Evolutionary conservation across 2,888 invertebrate genomes (phyloP).

Genomic region (Agriopis marginaria): DNA sequence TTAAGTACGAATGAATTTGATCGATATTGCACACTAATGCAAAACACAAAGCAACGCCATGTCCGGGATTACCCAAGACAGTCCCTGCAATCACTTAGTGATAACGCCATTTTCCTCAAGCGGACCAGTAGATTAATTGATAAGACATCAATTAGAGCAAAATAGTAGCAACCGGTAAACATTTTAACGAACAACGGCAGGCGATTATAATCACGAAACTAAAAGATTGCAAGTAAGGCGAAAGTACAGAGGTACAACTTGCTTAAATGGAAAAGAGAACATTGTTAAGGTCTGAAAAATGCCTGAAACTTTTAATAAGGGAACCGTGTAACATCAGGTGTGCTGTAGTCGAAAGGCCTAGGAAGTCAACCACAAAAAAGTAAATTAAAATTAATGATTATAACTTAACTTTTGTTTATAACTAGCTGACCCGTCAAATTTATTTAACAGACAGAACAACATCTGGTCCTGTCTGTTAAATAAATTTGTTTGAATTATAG

Average conservation of each 20-base stretch:
- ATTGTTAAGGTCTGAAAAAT: background rate
- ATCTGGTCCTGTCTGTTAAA: too few relatives aligned
- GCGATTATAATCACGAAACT: slow-evolving; percentile 20
- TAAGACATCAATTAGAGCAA: slow-evolving; percentile 32
- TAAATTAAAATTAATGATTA: too few relatives aligned
- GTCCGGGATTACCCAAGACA: slow-evolving; percentile 6
- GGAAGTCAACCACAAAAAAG: too few relatives aligned
- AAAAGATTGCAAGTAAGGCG: slow-evolving; percentile 16
- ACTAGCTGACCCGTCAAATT: too few relatives aligned
- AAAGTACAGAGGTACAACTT: slow-evolving; percentile 7
- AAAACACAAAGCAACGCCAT: background rate
- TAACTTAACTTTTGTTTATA: too few relatives aligned
- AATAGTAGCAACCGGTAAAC: slow-evolving; percentile 27
- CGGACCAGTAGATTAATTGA: slow-evolving; percentile 16
- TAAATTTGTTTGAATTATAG: too few relatives aligned
- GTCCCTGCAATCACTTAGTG: slow-evolving; percentile 2
- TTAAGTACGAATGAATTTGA: background rate
- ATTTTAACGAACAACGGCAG: slow-evolving; percentile 30
- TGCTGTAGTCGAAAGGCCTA: too few relatives aligned
- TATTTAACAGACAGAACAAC: too few relatives aligned
- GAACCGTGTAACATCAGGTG: too few relatives aligned
- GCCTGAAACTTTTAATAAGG: background rate
- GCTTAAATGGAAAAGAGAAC: background rate
- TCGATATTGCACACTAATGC: background rate
- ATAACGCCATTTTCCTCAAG: slow-evolving; percentile 17